Evolutionary conservation across 2,113 vertebrate species (phyloP).

Genomic region (Nanger granti): DNA sequence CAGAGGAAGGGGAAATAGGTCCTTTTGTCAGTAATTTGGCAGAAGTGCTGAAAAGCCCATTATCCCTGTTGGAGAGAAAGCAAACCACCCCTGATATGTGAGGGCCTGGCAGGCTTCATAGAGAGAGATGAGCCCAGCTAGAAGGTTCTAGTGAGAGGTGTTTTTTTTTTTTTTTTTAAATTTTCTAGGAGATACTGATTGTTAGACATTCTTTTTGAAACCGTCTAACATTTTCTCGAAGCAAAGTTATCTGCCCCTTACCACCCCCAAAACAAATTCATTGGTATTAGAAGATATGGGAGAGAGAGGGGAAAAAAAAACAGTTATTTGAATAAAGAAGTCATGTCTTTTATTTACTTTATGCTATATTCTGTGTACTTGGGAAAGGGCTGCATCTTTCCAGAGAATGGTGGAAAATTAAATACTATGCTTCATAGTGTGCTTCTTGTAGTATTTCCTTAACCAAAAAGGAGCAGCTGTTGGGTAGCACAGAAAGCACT

Average conservation of each 20-base stretch:
- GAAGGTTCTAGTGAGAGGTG: neutral
- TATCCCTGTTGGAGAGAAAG: constrained; percentile 31
- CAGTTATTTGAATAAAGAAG: neutral
- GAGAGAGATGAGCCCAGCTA: neutral
- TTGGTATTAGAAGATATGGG: neutral
- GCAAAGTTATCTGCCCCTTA: neutral
- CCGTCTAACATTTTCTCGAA: neutral
- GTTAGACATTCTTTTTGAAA: neutral
- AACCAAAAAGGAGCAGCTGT: neutral
- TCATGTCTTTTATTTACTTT: neutral
- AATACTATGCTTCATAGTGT: neutral
- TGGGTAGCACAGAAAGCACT: neutral
- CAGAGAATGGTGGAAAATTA: neutral
- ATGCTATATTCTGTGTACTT: neutral
- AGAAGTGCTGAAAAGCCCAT: neutral
- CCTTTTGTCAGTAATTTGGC: constrained; percentile 39
- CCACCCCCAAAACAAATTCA: neutral
- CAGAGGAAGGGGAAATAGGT: constrained; percentile 5
- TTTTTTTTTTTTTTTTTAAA: neutral
- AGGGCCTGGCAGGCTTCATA: neutral
- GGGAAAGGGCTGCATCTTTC: neutral
- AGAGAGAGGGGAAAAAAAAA: neutral
- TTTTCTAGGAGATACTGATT: neutral
- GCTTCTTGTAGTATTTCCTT: accelerated
- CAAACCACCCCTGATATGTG: neutral